These are phyloP conservation scores for Pseudomyrmex pallidus DNA, from an alignment of 1,140 invertebrate species.

Conservation along the genomic window DNA sequence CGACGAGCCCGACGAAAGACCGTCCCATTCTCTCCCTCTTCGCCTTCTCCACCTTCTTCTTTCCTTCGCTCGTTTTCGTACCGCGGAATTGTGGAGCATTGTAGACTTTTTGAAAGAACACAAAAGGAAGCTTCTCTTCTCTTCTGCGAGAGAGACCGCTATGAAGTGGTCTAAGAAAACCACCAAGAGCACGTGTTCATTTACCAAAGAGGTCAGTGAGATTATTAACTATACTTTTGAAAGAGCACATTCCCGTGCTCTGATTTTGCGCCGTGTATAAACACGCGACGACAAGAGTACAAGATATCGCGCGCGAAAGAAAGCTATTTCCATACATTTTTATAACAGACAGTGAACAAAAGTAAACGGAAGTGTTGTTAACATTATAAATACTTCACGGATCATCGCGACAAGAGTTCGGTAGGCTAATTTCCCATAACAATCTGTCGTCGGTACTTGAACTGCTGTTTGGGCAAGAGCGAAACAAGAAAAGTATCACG, in stretches of 20 bases:
- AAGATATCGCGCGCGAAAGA: neutral
- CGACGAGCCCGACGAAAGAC: constrained; percentile 52
- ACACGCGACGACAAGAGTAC: neutral
- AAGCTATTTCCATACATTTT: too few relatives aligned
- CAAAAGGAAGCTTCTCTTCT: constrained; percentile 59
- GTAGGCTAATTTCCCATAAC: constrained; percentile 54
- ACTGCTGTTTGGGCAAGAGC: constrained; percentile 21
- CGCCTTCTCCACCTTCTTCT: neutral
- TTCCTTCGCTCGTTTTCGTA: constrained; percentile 17
- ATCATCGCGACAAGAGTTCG: neutral
- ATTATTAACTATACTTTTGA: constrained; percentile 8
- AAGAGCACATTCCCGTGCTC: neutral
- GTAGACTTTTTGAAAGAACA: constrained; percentile 65
- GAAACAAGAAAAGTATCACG: constrained; percentile 13
- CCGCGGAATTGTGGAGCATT: constrained; percentile 22
- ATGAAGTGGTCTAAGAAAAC: constrained; percentile 5
- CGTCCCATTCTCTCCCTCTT: constrained; percentile 3
- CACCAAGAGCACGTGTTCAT: constrained; percentile 27
- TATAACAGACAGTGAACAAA: neutral
- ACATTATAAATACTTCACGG: neutral
- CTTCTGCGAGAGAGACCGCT: constrained; percentile 8
- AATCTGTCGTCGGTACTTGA: constrained; percentile 32
- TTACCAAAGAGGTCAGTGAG: neutral
- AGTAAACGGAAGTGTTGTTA: neutral
- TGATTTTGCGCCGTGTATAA: neutral